Evolutionary conservation across 2,888 invertebrate species (phyloP).

Genomic region (Girardia tigrina): DNA sequence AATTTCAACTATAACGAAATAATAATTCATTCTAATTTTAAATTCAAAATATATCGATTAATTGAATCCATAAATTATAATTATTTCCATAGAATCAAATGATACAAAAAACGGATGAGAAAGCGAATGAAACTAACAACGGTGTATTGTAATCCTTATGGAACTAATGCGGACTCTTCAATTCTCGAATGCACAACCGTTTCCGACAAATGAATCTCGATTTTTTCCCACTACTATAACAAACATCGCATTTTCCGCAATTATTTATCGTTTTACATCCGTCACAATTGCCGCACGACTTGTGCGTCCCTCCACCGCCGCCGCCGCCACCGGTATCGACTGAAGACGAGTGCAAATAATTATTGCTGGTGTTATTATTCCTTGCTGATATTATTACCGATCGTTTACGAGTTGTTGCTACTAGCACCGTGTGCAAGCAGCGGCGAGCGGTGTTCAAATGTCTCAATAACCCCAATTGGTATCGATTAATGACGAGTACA

Average conservation of each 20-base stretch:
- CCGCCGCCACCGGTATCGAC: neutral
- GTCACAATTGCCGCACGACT: neutral
- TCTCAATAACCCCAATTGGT: neutral
- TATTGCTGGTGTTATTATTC: neutral
- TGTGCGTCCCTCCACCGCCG: neutral
- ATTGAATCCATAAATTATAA: no score
- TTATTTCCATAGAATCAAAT: no score
- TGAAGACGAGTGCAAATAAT: neutral
- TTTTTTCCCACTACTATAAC: neutral
- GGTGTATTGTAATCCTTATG: neutral
- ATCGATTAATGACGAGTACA: neutral
- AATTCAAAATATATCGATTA: no score
- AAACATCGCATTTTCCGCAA: neutral
- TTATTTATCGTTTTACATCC: no score
- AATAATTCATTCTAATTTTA: no score
- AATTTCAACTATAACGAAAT: no score
- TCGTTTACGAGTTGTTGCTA: no score
- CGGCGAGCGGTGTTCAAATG: neutral
- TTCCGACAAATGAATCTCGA: neutral
- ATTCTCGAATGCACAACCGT: neutral
- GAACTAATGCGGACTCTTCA: neutral
- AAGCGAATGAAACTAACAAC: neutral
- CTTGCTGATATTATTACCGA: no score
- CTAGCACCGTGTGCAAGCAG: neutral
- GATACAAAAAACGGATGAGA: no score